phyloP scores from a whole-genome alignment of 64 coral and sea anemone species.

The Stichodactyla mertensii region DNA sequence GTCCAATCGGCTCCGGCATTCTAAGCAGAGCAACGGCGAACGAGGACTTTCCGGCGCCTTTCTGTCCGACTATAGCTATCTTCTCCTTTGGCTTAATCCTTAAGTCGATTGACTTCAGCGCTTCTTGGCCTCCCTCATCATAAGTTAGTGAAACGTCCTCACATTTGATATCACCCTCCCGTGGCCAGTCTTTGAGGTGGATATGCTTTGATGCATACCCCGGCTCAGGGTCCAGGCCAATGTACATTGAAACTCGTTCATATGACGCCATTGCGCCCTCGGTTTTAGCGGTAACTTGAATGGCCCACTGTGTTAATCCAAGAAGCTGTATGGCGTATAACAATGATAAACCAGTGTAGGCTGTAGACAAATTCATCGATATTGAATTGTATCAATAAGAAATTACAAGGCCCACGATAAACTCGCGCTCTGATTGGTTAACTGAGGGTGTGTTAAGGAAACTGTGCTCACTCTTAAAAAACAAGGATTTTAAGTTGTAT shows the following conservation, averaged over 20 bases:
- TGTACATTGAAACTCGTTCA: conserved; percentile 44
- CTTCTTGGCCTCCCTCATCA: conserved; percentile 36
- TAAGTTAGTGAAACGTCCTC: conserved; percentile 61
- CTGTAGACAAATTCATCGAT: background rate
- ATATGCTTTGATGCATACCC: conserved; percentile 30
- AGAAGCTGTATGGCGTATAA: conserved; percentile 28
- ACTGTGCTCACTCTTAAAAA: too few relatives aligned
- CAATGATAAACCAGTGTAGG: conserved; percentile 12
- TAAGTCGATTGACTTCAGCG: conserved; percentile 38
- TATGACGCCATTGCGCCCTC: conserved; percentile 55
- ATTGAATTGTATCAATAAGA: background rate
- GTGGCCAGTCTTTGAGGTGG: conserved; percentile 18
- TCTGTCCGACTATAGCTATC: conserved; percentile 51
- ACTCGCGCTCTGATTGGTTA: too few relatives aligned
- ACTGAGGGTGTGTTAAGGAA: too few relatives aligned
- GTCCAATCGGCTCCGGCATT: conserved; percentile 46
- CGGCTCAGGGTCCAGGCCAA: conserved; percentile 23
- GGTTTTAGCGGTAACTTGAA: background rate
- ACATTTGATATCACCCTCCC: conserved; percentile 37
- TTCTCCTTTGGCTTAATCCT: conserved; percentile 35
- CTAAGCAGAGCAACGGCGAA: conserved; percentile 38
- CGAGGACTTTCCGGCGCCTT: conserved; percentile 53
- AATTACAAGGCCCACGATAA: too few relatives aligned
- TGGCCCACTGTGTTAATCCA: background rate
- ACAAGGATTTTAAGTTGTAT: too few relatives aligned